Evolutionary conservation across 2,797 vertebrate species (phyloP).

Genomic region (Novumbra hubbsi): DNA sequence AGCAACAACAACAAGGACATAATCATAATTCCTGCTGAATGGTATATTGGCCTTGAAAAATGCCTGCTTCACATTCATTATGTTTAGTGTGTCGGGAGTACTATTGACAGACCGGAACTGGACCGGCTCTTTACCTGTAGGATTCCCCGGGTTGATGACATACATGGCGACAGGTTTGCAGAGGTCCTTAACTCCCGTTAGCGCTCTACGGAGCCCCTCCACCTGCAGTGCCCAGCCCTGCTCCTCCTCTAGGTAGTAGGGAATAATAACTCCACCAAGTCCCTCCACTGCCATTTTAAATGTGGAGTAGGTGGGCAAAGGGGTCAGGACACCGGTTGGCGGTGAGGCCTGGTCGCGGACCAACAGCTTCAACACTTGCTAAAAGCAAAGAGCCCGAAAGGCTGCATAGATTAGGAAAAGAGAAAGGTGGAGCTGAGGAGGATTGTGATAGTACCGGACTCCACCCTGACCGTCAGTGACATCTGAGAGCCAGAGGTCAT

Average conservation of each 20-base stretch:
- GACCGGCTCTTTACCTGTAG: constrained; percentile 59
- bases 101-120: background rate
- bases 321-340: constrained; percentile 65
- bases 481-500: constrained; percentile 64
- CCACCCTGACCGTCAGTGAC: constrained; percentile 57
- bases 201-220: constrained; percentile 60
- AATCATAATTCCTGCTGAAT: constrained; percentile 3
- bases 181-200: constrained; percentile 51
- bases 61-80: background rate
- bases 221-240: constrained; percentile 68
- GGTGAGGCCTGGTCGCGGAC: constrained; percentile 39
- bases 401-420: background rate
- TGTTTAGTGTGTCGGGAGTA: background rate
- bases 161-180: constrained; percentile 71
- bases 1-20: constrained; percentile 13
- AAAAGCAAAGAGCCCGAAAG: background rate
- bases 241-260: constrained; percentile 73
- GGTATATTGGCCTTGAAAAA: background rate
- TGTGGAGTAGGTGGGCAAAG: constrained; percentile 50
- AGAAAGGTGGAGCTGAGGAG: background rate
- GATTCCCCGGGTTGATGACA: constrained; percentile 77
- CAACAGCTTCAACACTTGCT: constrained; percentile 67
- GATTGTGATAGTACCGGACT: background rate
- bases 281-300: constrained; percentile 25
- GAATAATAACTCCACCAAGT: constrained; percentile 53